Conservation (phyloP, 2,797 vertebrate species). For the Carcharodon carcharias region DNA sequence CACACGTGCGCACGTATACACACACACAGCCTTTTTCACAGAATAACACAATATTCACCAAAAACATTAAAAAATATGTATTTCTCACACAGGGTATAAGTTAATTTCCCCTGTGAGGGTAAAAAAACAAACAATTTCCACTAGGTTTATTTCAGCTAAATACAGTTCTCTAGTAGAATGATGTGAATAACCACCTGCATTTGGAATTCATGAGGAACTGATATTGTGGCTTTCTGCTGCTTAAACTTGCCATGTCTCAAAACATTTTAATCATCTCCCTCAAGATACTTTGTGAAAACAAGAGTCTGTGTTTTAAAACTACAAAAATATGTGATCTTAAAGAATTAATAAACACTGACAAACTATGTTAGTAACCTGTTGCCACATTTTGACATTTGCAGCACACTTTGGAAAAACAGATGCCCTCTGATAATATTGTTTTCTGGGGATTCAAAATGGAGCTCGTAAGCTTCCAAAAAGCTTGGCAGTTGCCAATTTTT, state of each 20-base stretch:
- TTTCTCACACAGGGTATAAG: neutral
- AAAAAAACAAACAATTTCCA: neutral
- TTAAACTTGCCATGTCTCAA: neutral
- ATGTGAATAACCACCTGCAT: neutral
- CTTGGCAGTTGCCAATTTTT: neutral
- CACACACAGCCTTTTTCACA: no score
- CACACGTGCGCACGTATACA: no score
- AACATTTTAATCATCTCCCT: neutral
- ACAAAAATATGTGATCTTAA: neutral
- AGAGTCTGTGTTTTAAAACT: neutral
- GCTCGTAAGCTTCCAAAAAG: neutral
- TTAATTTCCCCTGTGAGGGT: constrained; percentile 6
- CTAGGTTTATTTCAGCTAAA: neutral
- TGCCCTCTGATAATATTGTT: neutral
- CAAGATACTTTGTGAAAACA: neutral
- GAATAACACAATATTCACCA: no score
- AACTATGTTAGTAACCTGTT: neutral
- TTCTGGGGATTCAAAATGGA: neutral
- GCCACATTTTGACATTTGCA: neutral
- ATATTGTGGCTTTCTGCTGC: neutral
- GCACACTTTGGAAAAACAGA: neutral
- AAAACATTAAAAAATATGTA: no score
- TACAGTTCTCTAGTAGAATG: neutral
- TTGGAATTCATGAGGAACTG: neutral
- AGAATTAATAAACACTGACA: neutral